phyloP scores from a whole-genome alignment of 2,113 vertebrate species.

The Eptesicus fuscus region DNA sequence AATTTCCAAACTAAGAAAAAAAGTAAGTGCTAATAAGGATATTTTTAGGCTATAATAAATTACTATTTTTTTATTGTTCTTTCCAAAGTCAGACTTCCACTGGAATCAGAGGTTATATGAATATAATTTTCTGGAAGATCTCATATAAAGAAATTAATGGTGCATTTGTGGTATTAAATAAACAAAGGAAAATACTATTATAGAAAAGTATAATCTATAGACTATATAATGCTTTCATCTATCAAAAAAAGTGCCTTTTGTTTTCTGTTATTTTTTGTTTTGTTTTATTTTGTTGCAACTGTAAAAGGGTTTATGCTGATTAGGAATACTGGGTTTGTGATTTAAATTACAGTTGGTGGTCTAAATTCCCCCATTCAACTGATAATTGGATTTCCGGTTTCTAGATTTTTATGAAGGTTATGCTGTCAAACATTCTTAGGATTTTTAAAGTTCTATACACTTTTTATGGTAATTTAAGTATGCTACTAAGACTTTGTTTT shows the following conservation, averaged over 20 bases:
- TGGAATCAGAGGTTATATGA: background rate
- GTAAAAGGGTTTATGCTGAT: constrained; percentile 37
- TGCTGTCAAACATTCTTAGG: constrained; percentile 47
- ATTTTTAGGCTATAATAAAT: background rate
- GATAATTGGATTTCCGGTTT: constrained; percentile 64
- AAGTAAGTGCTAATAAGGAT: background rate
- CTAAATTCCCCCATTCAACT: constrained; percentile 52
- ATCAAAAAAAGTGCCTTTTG: background rate
- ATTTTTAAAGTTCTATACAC: constrained; percentile 50
- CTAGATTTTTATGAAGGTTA: constrained; percentile 62
- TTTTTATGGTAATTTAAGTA: constrained; percentile 56
- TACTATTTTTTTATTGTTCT: background rate
- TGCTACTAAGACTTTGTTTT: constrained; percentile 28
- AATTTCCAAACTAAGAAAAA: background rate
- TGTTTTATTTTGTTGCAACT: constrained; percentile 37
- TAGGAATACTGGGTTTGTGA: constrained; percentile 26
- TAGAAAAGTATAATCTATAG: constrained; percentile 20
- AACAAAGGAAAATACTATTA: background rate
- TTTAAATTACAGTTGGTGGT: constrained; percentile 45
- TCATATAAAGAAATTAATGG: constrained; percentile 20
- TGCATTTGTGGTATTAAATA: background rate
- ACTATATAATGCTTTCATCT: background rate
- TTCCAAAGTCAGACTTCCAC: background rate
- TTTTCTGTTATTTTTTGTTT: constrained; percentile 13
- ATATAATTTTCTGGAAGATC: background rate